Conservation (phyloP, 1,140 invertebrate genomes). For the Belonocnema kinseyi region DNA sequence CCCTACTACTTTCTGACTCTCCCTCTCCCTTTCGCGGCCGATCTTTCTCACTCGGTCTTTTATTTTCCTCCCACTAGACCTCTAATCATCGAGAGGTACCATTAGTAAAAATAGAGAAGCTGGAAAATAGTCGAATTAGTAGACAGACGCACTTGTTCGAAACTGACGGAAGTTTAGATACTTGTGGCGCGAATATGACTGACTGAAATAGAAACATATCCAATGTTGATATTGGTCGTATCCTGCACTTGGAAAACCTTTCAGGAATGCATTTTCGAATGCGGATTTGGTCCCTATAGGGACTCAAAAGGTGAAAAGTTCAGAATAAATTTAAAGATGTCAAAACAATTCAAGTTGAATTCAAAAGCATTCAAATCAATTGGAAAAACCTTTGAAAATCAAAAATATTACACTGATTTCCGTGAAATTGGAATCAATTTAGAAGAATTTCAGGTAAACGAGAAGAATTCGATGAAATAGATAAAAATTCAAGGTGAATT, state of each 20-base stretch:
- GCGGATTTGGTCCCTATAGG: too few relatives aligned
- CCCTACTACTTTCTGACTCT: constrained; percentile 43
- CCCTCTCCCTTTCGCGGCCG: not conserved
- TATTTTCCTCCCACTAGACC: constrained; percentile 53
- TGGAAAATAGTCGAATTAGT: constrained; percentile 57
- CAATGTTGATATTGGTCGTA: constrained; percentile 4
- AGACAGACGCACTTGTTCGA: constrained; percentile 44
- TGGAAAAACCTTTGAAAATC: too few relatives aligned
- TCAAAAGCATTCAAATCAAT: too few relatives aligned
- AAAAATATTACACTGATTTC: too few relatives aligned
- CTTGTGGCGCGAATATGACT: not conserved
- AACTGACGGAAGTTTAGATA: constrained; percentile 30
- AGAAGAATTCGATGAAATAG: too few relatives aligned
- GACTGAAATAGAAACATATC: constrained; percentile 20
- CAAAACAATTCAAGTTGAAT: too few relatives aligned
- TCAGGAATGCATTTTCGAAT: not conserved
- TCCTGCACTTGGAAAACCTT: not conserved
- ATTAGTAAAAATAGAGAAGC: constrained; percentile 71
- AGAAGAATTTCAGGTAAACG: too few relatives aligned
- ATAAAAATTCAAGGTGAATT: too few relatives aligned
- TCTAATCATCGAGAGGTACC: constrained; percentile 63
- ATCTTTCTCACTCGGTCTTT: constrained; percentile 51
- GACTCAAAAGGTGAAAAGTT: too few relatives aligned
- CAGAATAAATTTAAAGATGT: too few relatives aligned
- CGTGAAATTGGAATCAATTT: too few relatives aligned